Base-by-base conservation (phyloP, 2,888 invertebrate species). In the Melanophora roralis region DNA sequence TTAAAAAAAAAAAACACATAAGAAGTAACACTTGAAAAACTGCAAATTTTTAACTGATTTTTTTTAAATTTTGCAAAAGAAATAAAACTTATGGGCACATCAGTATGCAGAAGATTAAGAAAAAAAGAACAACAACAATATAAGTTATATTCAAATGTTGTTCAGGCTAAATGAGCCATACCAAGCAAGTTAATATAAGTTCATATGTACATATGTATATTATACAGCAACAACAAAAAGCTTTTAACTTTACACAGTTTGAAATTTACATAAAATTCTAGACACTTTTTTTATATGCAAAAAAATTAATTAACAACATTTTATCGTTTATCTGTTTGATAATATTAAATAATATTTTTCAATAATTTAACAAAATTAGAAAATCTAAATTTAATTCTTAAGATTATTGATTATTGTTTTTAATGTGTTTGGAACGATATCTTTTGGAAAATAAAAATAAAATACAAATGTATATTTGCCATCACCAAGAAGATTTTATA, bases 61-160 rank as follows among this genome's bases (percentile, higher is more conserved):
- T 69, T 65, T 73, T 65, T 34, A n/a, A 57, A 68, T 57, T 40
- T 23, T 51, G 4, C 38, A 4, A 8, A 19, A 34, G 16, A 60
- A 69, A 16, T 6, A 27, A 49, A 59, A 80, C 68, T 76, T 76
- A 76, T 80, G n/a, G n/a, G 64, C 68, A 80, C 76, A 72, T 72
- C 76, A n/a, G n/a, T n/a, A n/a, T n/a, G 57, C 49, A 75, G 55
- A 68, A 47, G 43, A 53, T 69, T 12, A 34, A 62, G 43, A 43
- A 19, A 64, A 45, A n/a, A n/a, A n/a, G n/a, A n/a, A 59, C 21
- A 27, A 27, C 27, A 27, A 59, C 21, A 51, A 43, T 27, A 57
- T n/a, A n/a, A n/a, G n/a, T 62, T 64, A 38, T 69, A 49, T 71
- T 57, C 57, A 49, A 71, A 77, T 71, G 57, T 77, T 77, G 57